Conservation (phyloP, 2,888 invertebrate genomes). For the Graphium colonna region DNA sequence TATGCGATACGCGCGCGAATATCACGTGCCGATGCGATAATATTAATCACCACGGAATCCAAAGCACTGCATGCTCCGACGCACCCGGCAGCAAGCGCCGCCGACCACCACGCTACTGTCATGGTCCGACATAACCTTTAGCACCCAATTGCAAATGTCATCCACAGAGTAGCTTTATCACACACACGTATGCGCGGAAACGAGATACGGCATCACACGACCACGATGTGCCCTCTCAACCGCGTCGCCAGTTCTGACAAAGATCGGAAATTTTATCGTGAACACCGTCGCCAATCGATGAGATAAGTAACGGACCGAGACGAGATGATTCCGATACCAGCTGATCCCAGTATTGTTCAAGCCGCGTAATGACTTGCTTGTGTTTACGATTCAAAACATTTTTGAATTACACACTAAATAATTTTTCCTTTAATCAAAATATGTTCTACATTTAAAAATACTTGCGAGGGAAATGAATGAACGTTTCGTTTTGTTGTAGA, state of each 20-base stretch:
- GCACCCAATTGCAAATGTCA: conserved; percentile 42
- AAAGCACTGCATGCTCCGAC: conserved; percentile 73
- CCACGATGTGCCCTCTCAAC: conserved; percentile 48
- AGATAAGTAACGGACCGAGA: conserved; percentile 53
- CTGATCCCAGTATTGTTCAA: conserved; percentile 26
- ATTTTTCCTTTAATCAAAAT: too few species aligned
- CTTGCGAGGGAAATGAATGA: neutral
- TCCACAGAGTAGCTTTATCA: conserved; percentile 41
- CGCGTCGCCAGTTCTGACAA: conserved; percentile 47
- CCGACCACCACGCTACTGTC: conserved; percentile 63
- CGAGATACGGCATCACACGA: conserved; percentile 27
- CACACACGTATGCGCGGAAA: conserved; percentile 37
- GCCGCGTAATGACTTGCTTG: neutral
- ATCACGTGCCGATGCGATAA: conserved; percentile 23
- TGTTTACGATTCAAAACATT: too few species aligned
- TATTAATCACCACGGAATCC: conserved; percentile 66
- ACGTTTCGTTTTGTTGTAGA: conserved; percentile 6
- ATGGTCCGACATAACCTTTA: conserved; percentile 56
- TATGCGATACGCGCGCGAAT: conserved; percentile 16
- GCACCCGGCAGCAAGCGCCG: conserved; percentile 67
- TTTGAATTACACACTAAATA: neutral
- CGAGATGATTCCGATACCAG: conserved; percentile 48
- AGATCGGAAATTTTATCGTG: conserved; percentile 52
- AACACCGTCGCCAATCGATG: conserved; percentile 43
- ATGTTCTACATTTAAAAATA: too few species aligned